A percentile compares a stretch with the other conserved stretches of the same genome.
Evolutionary conservation across 2,888 invertebrate genomes (phyloP).

Genomic region (Campopleginae sp.): DNA sequence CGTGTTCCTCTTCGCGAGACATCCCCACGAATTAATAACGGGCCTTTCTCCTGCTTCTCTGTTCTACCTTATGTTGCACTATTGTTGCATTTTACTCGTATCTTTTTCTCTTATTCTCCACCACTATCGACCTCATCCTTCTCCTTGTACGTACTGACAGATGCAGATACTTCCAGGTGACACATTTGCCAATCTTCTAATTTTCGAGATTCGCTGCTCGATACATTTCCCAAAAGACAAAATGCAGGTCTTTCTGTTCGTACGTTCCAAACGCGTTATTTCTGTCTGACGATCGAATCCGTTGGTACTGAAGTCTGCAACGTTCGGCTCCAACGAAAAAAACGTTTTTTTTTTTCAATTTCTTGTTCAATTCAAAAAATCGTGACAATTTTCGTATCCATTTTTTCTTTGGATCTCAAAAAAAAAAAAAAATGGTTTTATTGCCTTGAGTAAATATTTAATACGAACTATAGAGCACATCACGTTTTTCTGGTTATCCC

Average conservation of each 20-base stretch:
- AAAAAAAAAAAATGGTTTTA: too few species aligned
- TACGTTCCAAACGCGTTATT: not conserved
- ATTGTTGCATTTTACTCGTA: conserved; percentile 35
- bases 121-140: not conserved
- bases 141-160: conserved; percentile 17
- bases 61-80: conserved; percentile 38
- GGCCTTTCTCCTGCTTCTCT: conserved; percentile 23
- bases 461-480: too few species aligned
- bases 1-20: conserved; percentile 40
- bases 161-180: conserved; percentile 51
- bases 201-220: conserved; percentile 31
- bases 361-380: too few species aligned
- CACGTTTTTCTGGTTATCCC: too few species aligned
- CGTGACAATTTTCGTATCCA: too few species aligned
- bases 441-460: too few species aligned
- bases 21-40: conserved; percentile 63
- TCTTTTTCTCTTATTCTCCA: not conserved
- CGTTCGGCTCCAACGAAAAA: too few species aligned
- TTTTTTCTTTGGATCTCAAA: too few species aligned
- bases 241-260: not conserved
- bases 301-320: too few species aligned
- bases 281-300: not conserved
- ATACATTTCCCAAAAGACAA: conserved; percentile 26
- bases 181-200: conserved; percentile 41
- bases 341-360: not conserved